Conservation (phyloP, 2,113 vertebrate genomes). For the Scatophagus argus region DNA sequence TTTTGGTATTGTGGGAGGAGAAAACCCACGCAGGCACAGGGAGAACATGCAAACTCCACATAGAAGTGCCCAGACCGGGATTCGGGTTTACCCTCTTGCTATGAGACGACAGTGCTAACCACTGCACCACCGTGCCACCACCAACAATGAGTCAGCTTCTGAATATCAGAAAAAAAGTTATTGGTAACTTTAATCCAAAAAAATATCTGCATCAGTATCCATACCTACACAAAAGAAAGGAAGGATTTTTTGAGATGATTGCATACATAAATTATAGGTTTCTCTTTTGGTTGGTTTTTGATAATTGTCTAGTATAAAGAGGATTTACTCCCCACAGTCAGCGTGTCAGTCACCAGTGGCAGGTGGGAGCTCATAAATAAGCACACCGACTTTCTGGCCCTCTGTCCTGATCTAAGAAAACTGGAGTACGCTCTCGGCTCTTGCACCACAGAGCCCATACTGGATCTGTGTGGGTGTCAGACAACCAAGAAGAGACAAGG, state of each 20-base stretch:
- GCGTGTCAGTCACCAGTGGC: neutral
- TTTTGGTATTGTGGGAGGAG: too few species aligned
- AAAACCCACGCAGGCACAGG: too few species aligned
- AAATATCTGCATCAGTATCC: neutral
- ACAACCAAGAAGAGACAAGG: neutral
- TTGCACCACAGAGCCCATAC: neutral
- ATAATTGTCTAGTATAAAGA: neutral
- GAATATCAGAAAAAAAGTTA: neutral
- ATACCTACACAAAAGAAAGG: neutral
- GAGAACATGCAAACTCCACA: too few species aligned
- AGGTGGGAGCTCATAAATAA: slow-evolving; percentile 15
- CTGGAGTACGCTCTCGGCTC: neutral
- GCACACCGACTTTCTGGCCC: neutral
- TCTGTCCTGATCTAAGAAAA: slow-evolving; percentile 26
- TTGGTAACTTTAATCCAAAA: neutral
- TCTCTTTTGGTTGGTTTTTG: neutral
- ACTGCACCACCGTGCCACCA: too few species aligned
- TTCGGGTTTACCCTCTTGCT: too few species aligned
- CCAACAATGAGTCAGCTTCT: too few species aligned
- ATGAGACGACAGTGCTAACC: too few species aligned
- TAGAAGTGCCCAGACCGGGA: too few species aligned
- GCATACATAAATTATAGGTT: neutral
- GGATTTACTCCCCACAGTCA: neutral
- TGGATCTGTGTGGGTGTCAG: slow-evolving; percentile 19
- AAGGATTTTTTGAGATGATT: too few species aligned